Conservation (phyloP, 2,113 vertebrate species). For the Poecile atricapillus region DNA sequence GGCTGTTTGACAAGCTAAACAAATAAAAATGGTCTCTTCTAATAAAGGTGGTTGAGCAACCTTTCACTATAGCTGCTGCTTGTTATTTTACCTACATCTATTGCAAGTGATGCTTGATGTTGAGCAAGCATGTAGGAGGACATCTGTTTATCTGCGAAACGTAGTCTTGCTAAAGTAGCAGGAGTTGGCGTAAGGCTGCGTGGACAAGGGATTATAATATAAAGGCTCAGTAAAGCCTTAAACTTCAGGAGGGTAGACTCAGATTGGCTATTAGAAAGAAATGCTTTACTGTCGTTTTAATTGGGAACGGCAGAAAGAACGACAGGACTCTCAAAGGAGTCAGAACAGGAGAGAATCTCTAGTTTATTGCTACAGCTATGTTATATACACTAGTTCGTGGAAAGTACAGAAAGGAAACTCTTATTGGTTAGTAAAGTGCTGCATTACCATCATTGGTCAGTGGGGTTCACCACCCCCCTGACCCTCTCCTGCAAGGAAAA, state of each 20-base stretch:
- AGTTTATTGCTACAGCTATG: no score
- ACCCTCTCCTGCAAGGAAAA: no score
- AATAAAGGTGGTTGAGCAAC: neutral
- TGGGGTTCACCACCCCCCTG: no score
- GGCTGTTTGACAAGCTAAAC: neutral
- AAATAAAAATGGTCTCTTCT: neutral
- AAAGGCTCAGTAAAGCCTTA: neutral
- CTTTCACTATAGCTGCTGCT: neutral
- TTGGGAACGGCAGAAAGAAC: no score
- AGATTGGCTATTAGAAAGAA: neutral
- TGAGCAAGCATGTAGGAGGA: slow-evolving; percentile 24
- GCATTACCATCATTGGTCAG: no score
- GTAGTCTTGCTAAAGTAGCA: neutral
- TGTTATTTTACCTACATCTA: neutral
- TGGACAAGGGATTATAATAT: neutral
- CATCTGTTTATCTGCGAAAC: neutral
- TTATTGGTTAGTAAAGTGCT: no score
- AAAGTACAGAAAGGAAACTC: no score
- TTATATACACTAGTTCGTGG: no score
- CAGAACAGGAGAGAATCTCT: no score
- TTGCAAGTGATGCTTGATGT: neutral
- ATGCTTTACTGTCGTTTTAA: neutral
- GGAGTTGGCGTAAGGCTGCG: neutral
- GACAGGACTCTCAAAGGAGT: no score
- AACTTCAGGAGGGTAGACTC: neutral